Evolutionary conservation across 2,888 invertebrate species (phyloP), one percentile per base, ranked within the genome.

Genomic region (Acrobasis suavella): DNA sequence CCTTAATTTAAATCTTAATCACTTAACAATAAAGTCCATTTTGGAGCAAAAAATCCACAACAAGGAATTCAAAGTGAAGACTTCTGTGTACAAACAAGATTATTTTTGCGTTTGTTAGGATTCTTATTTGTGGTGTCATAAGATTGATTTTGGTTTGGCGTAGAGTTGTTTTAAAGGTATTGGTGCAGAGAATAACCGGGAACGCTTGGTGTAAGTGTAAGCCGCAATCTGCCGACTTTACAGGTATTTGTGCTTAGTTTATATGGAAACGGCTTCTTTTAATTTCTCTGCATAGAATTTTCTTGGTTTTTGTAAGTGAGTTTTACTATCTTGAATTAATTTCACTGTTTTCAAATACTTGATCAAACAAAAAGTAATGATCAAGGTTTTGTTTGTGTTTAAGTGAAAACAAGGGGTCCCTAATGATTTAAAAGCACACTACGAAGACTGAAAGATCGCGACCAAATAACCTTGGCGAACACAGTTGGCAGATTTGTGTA

Each of bases 161-260:
- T 32, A 37, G 16, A 9, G 61, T 65, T 58, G 62, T 66, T 62
- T 66, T 60, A 67, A 63, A 74, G 62, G 70, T 69, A 77, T 68
- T 72, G 71, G 63, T 65, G 74, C 72, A 75, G 70, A 73, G 78
- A 78, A 81, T 77, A 77, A 80, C 78, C 74, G 78, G 71, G 78
- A 80, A 77, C 79, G 80, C 73, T 83, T 73, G 81, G 80, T 83
- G 81, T 83, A 81, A 85, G 84, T 81, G 82, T 86, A 81, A 83
- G 82, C 84, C 86, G 81, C 89, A 89, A 88, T 89, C 89, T 89
- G 88, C 87, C 83, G 79, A 82, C 83, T 78, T 83, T 85, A 49
- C 87, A 89, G 89, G 89, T 89, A 87, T 78, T 85, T 74, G 73
- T 68, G 72, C 68, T 70, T 71, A 67, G 69, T 68, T 72, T 65